These are phyloP conservation scores for Deilephila elpenor DNA, from an alignment of 2,888 invertebrate species.

Conservation along the genomic window DNA sequence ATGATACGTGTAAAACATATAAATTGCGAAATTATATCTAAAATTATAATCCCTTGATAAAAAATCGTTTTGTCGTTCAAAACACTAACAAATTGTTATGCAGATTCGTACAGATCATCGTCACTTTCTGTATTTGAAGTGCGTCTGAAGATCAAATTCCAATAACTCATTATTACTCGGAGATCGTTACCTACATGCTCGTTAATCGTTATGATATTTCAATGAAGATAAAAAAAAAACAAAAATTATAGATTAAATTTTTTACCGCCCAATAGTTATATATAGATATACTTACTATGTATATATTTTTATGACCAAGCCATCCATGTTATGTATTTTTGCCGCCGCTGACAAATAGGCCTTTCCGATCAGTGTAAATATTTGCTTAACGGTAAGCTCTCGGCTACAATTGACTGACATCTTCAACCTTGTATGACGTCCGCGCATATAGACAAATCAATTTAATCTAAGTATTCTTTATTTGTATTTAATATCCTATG, in stretches of 20 bases:
- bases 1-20: slow-evolving; percentile 2
- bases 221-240: no score
- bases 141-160: no score
- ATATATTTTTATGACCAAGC: neutral
- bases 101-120: neutral
- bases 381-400: neutral
- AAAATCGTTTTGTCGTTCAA: neutral
- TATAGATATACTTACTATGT: neutral
- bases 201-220: no score
- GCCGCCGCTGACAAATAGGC: neutral
- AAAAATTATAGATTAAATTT: no score
- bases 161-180: no score
- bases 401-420: neutral
- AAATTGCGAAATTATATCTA: neutral
- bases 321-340: neutral
- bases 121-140: no score
- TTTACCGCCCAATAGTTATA: neutral
- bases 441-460: no score
- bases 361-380: neutral
- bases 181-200: no score
- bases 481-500: no score
- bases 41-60: neutral
- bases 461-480: no score
- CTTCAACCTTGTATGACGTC: neutral
- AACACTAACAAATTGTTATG: neutral